Evolutionary conservation across 2,797 vertebrate species (phyloP), one percentile per base, ranked within the genome.

Genomic region (Alca torda): DNA sequence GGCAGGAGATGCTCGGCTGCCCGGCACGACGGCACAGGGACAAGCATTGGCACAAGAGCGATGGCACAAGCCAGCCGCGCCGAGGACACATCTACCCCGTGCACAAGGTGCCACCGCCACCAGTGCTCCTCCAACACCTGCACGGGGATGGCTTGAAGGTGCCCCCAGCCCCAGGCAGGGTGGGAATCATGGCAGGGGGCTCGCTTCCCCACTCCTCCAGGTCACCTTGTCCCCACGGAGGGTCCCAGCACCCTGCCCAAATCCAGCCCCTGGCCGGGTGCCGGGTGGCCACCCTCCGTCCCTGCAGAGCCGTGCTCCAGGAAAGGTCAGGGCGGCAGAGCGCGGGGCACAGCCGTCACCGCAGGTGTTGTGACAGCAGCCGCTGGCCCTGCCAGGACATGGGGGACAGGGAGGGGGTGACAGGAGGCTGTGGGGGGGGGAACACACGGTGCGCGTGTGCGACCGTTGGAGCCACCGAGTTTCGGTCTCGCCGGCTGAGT

Each of bases 401-500:
- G 13, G 51, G 82, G 89, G 76, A 76, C 45, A 14, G 1, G 3
- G 43, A 67, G 63, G 46, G 84, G 89, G 41, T 43, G 65, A 4
- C 2, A 0, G 43, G 68, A 14, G 9, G 41, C 13, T n/a, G n/a
- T n/a, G 9, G 24, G 37, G 8, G 2, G 43, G 72, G 46, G 46
- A 56, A 26, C 50, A 50, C 50, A 28, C 6, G 10, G 20, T 5
- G 50, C 30, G 13, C 6, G 39, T n/a, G 39, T 23, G 88, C 37
- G 41, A 88, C 97, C 95, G 97, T 97, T 96, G 92, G 87, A 94
- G 95, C 91, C 72, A 5, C 83, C 2, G 1, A 95, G 95, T 98
- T 98, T 97, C 97, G 26, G 75, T 97, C 97, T 98, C 75, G 96
- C 95, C 74, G 81, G 92, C 85, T 91, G 91, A 98, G 98, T 98